phyloP scores from a whole-genome alignment of 2,113 vertebrate species.

The Eonycteris spelaea region DNA sequence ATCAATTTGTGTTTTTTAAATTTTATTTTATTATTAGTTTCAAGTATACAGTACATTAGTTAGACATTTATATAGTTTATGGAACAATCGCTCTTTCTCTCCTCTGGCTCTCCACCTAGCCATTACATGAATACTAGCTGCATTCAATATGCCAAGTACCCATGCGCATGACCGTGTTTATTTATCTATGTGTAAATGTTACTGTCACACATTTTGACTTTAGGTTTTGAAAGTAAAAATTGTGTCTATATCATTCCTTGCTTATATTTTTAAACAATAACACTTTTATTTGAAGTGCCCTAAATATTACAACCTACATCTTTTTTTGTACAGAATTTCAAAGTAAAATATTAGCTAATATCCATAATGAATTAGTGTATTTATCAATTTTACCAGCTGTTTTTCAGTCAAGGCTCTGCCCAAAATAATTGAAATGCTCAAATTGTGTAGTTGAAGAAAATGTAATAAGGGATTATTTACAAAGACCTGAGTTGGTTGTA shows the following conservation, averaged over 20 bases:
- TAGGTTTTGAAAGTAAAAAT: background rate
- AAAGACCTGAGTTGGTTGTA: background rate
- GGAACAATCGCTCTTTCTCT: too few species aligned
- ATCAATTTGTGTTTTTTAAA: background rate
- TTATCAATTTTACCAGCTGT: background rate
- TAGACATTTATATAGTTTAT: too few species aligned
- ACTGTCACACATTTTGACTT: background rate
- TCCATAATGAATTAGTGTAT: background rate
- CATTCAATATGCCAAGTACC: too few species aligned
- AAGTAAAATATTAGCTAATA: background rate
- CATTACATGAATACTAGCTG: too few species aligned
- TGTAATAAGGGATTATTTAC: background rate
- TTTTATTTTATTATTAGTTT: too few species aligned
- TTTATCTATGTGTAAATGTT: background rate
- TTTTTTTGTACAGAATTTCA: background rate
- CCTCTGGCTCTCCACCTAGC: too few species aligned
- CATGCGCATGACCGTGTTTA: too few species aligned
- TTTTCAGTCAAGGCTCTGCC: background rate
- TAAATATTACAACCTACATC: background rate
- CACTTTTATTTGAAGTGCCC: background rate
- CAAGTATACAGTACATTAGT: too few species aligned
- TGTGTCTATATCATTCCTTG: background rate
- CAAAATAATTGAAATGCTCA: background rate
- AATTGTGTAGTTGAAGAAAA: background rate
- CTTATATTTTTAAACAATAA: background rate